Percentiles rank a stretch among this genome's conserved stretches.
These are phyloP conservation scores for Centrocercus urophasianus DNA, from an alignment of 2,113 vertebrate genomes.

Conservation along the genomic window DNA sequence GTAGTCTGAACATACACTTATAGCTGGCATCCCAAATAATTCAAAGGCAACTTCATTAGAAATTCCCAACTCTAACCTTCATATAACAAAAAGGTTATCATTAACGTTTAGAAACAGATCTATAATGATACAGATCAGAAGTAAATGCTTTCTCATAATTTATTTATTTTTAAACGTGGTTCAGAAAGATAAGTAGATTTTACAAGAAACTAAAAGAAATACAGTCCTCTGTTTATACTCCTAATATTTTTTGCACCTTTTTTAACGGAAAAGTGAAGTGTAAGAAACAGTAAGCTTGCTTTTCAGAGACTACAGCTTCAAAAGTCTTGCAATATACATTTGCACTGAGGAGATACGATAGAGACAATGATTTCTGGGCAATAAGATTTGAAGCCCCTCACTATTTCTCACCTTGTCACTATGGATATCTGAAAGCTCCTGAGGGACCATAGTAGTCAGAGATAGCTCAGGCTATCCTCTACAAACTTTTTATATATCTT, in stretches of 20 bases:
- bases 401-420: neutral
- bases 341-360: neutral
- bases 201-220: neutral
- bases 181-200: neutral
- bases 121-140: neutral
- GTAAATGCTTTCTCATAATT: neutral
- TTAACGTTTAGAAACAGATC: neutral
- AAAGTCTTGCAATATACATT: neutral
- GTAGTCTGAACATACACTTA: neutral
- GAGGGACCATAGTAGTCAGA: fast-evolving
- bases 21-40: neutral
- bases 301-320: neutral
- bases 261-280: neutral
- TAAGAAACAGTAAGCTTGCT: neutral
- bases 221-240: neutral
- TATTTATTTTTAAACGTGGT: neutral
- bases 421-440: neutral
- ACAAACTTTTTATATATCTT: neutral
- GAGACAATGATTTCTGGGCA: neutral
- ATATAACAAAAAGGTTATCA: neutral
- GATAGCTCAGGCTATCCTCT: fast-evolving
- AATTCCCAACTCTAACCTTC: neutral
- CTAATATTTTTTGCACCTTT: neutral
- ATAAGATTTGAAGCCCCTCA: neutral
- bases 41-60: neutral